Evolutionary conservation across 2,113 vertebrate genomes (phyloP), one percentile per base, ranked within the genome.

Genomic region (Neolamprologus sp.): DNA sequence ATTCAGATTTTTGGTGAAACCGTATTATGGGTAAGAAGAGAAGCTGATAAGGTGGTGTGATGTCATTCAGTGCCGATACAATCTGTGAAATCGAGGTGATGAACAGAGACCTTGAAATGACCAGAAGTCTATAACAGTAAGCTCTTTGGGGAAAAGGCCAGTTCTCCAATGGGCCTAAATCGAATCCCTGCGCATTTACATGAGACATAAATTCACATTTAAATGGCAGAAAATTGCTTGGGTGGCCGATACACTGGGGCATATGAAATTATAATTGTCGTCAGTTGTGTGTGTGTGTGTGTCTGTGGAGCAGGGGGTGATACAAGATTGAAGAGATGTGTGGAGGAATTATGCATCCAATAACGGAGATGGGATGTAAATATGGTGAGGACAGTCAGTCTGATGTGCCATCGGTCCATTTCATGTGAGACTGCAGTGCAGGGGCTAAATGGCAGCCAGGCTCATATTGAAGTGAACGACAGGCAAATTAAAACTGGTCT

Each of bases 71-170:
- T 5, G 17, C 40, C 2, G 4, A 7, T 60, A 42, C 65, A 4
- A 58, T 89, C 51, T 55, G 80, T 89, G 82, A 88, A 88, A 90
- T 84, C 21, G 83, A 90, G 83, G 85, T 88, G 87, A 90, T 73
- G 84, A 93, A 89, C 54, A 21, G 81, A 83, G 87, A 85, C 85
- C 84, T 86, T 87, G 88, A 89, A 88, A 93, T 87, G 90, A 90
- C 82, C 88, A 89, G 45, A 92, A 63, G 73, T 26, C 82, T 89
- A 54, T 94, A 90, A 93, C 58, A 95, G 92, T 91, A 94, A 93
- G 94, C 93, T 93, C 40, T 79, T 82, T 94, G 93, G 73, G 73
- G 88, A 91, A 97, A 98, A 98, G 96, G 97, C 97, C 97, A 97
- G 91, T 93, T 92, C 92, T 96, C 96, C 95, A 92, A 89, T 93